Conservation (phyloP, 2,888 invertebrate genomes). For the Cataglyphis livida region DNA sequence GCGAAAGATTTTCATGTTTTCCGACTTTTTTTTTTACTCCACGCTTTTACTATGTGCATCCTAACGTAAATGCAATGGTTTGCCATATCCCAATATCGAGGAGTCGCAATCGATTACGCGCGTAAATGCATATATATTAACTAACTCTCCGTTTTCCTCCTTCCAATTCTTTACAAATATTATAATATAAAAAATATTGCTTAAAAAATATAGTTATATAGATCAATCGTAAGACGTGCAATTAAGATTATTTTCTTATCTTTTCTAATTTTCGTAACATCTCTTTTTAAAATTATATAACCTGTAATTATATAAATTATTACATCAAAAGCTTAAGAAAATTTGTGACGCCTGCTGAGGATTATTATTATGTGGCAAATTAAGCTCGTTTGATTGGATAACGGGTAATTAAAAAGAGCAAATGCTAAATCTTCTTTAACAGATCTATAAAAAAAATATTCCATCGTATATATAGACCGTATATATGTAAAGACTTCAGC, state of each 20-base stretch:
- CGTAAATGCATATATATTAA: neutral
- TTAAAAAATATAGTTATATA: neutral
- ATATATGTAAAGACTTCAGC: neutral
- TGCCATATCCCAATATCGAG: neutral
- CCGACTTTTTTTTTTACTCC: conserved; percentile 61
- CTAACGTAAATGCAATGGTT: neutral
- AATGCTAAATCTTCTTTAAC: neutral
- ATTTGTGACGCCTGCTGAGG: neutral
- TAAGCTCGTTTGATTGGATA: neutral
- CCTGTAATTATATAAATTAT: neutral
- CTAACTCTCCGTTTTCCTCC: neutral
- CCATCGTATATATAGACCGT: neutral
- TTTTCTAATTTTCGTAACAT: neutral
- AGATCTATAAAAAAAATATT: neutral
- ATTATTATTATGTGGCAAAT: neutral
- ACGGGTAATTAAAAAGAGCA: neutral
- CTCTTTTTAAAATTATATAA: neutral
- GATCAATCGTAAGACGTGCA: neutral
- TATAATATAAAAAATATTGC: neutral
- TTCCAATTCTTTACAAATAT: neutral
- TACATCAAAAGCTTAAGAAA: neutral
- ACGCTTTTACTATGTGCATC: conserved; percentile 1
- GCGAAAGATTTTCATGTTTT: conserved; percentile 69
- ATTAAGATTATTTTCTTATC: neutral
- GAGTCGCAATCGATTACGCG: neutral